These are phyloP conservation scores for Chalcosyrphus nemorum DNA, from an alignment of 2,888 invertebrate genomes.

Conservation along the genomic window DNA sequence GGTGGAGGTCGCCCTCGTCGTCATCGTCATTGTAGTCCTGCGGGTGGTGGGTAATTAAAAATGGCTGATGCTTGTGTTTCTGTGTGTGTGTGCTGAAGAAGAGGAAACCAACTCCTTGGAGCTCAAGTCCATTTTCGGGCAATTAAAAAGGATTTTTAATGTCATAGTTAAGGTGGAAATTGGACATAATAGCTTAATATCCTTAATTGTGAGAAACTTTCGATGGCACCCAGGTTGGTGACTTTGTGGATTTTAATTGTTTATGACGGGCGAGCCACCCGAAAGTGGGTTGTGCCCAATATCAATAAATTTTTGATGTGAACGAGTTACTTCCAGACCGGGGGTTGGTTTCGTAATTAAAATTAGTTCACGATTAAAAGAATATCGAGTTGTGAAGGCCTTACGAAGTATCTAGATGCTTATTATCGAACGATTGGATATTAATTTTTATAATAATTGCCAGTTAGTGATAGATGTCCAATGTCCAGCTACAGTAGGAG, in stretches of 20 bases:
- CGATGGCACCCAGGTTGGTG: conserved; percentile 46
- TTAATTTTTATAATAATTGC: too few species aligned
- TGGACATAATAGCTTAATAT: conserved; percentile 69
- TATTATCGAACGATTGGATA: too few species aligned
- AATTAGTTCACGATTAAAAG: neutral
- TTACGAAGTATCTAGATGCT: neutral
- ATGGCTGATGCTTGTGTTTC: conserved; percentile 63
- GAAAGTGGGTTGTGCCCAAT: conserved; percentile 4
- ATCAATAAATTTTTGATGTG: conserved; percentile 31
- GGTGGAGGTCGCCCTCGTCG: conserved; percentile 5
- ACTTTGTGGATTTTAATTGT: conserved; percentile 46
- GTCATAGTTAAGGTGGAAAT: conserved; percentile 66
- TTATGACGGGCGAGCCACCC: neutral
- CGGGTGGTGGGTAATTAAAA: conserved; percentile 63
- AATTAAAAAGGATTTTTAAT: conserved; percentile 71
- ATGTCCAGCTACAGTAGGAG: too few species aligned
- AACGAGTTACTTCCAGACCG: neutral
- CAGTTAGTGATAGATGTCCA: too few species aligned
- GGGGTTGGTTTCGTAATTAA: neutral
- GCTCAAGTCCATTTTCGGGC: conserved; percentile 57
- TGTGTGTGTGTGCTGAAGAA: neutral
- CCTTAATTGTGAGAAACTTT: conserved; percentile 68
- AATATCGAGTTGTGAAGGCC: neutral
- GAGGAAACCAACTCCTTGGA: conserved; percentile 20
- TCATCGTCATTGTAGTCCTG: neutral